Percentiles rank a stretch among this genome's conserved stretches.
phyloP scores from a whole-genome alignment of 2,888 invertebrate species.

The Machimus rusticus region DNA sequence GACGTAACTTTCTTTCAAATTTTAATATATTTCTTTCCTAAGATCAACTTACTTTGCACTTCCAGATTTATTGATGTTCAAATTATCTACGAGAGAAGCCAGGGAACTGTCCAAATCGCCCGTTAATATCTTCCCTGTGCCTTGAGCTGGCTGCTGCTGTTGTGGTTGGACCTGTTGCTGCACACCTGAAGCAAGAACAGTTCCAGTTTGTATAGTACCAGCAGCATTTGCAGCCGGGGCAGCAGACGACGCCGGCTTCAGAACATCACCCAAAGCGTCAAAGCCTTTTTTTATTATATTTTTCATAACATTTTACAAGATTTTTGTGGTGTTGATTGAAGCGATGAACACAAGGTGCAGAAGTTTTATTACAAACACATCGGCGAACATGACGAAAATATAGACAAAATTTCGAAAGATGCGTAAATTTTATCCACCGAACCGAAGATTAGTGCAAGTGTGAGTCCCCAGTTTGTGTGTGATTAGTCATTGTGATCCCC shows the following conservation, averaged over 20 bases:
- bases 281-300: constrained; percentile 65
- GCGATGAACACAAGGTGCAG: constrained; percentile 39
- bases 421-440: constrained; percentile 9
- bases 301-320: constrained; percentile 42
- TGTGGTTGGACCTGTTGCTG: constrained; percentile 60
- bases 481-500: constrained; percentile 32
- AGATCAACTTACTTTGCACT: constrained; percentile 70
- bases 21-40: background rate
- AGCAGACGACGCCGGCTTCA: constrained; percentile 67
- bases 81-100: constrained; percentile 91
- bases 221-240: constrained; percentile 50
- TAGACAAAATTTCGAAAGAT: constrained; percentile 14
- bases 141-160: constrained; percentile 60
- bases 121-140: constrained; percentile 79
- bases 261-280: constrained; percentile 77
- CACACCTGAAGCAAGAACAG: constrained; percentile 51
- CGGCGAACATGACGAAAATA: constrained; percentile 37
- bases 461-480: constrained; percentile 24
- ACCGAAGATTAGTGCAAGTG: constrained; percentile 38
- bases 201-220: constrained; percentile 53
- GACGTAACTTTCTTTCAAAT: background rate
- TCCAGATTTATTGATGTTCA: constrained; percentile 81
- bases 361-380: constrained; percentile 37
- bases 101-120: constrained; percentile 94
- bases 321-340: constrained; percentile 42